phyloP scores from a whole-genome alignment of 1,140 invertebrate species.

The Drosophila tsacasi region DNA sequence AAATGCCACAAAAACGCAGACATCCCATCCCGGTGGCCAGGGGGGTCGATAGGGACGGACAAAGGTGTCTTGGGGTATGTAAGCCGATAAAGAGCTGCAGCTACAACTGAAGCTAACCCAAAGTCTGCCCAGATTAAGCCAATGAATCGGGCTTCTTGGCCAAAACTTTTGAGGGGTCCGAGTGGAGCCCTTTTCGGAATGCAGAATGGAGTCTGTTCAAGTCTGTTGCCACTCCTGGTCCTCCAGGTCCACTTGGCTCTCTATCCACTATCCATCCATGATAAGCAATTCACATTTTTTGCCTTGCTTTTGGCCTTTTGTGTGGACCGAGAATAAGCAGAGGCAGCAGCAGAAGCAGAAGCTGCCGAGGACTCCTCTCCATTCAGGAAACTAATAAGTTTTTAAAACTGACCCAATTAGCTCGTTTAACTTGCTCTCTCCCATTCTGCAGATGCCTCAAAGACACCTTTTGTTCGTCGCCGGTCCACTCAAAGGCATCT shows the following conservation, averaged over 20 bases:
- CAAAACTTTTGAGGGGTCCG: not conserved
- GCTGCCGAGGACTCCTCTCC: conserved; percentile 12
- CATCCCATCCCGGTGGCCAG: not conserved
- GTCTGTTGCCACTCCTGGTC: conserved; percentile 10
- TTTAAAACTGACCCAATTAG: conserved; percentile 73
- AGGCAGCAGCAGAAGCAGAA: not conserved
- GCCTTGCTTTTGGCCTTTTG: conserved; percentile 33
- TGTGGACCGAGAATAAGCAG: conserved; percentile 21
- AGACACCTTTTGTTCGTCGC: conserved; percentile 63
- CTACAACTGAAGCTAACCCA: conserved; percentile 11
- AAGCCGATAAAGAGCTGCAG: conserved; percentile 31
- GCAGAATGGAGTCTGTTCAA: conserved; percentile 6
- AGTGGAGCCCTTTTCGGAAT: not conserved
- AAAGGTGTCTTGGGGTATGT: conserved; percentile 19
- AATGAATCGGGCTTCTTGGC: conserved; percentile 31
- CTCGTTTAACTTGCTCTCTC: conserved; percentile 51
- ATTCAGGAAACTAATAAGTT: conserved; percentile 69
- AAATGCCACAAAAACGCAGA: conserved; percentile 26
- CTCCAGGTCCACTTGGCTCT: conserved; percentile 30
- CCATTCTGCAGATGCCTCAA: conserved; percentile 38
- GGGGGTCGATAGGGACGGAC: not conserved
- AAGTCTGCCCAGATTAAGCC: conserved; percentile 21
- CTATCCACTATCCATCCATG: conserved; percentile 3
- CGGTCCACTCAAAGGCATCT: conserved; percentile 52
- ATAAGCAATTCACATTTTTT: conserved; percentile 20